phyloP scores from a whole-genome alignment of 1,140 invertebrate genomes.

The Monochamus saltuarius region DNA sequence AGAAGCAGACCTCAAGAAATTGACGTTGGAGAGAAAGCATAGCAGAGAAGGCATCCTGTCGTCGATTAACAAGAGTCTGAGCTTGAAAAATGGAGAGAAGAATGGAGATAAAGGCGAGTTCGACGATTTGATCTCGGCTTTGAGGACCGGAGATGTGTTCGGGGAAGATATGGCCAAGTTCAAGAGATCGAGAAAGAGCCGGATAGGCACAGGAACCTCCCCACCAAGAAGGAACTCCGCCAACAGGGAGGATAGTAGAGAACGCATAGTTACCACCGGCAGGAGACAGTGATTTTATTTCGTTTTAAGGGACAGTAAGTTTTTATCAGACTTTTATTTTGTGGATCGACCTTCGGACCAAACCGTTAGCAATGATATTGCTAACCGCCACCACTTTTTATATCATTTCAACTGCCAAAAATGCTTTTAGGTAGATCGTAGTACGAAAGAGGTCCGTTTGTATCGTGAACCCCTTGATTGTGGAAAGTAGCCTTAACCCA shows the following conservation, averaged over 20 bases:
- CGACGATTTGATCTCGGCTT: slow-evolving; percentile 94
- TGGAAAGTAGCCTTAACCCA: no score
- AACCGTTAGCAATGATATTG: no score
- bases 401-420: no score
- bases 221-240: slow-evolving; percentile 62
- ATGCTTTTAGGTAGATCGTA: no score
- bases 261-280: slow-evolving; percentile 55
- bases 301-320: no score
- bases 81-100: slow-evolving; percentile 43
- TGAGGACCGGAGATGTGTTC: slow-evolving; percentile 95
- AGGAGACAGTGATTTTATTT: slow-evolving; percentile 47
- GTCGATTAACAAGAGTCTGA: slow-evolving; percentile 55
- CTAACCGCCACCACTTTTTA: no score
- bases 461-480: no score
- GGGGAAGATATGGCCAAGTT: slow-evolving; percentile 95
- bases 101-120: slow-evolving; percentile 82
- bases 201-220: slow-evolving; percentile 62
- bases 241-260: slow-evolving; percentile 70
- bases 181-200: slow-evolving; percentile 72
- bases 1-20: slow-evolving; percentile 86
- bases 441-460: no score
- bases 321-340: no score
- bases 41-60: slow-evolving; percentile 59
- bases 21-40: slow-evolving; percentile 84
- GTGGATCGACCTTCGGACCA: no score